Evolutionary conservation across 2,113 vertebrate species (phyloP).

Genomic region (Malurus melanocephalus): DNA sequence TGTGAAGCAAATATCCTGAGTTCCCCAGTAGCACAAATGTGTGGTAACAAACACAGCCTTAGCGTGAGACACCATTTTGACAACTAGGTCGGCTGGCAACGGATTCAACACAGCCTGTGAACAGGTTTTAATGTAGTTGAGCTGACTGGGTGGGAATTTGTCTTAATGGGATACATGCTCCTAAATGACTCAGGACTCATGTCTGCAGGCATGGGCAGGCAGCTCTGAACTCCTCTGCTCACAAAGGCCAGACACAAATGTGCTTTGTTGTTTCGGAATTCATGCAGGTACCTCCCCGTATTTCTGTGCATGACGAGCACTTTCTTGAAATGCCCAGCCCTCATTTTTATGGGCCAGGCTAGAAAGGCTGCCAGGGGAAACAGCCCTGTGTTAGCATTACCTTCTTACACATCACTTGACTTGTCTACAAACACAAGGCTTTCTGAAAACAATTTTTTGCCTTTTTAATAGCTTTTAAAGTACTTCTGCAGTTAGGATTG

Average conservation of each 20-base stretch:
- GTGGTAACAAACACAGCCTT: background rate
- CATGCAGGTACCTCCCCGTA: background rate
- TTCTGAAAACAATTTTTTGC: background rate
- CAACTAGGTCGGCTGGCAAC: background rate
- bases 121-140: background rate
- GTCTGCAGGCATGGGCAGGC: background rate
- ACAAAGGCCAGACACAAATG: background rate
- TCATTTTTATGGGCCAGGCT: background rate
- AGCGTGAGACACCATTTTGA: background rate
- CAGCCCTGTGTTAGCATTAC: background rate
- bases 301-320: background rate
- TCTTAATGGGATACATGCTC: background rate
- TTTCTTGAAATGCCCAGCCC: background rate
- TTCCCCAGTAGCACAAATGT: background rate
- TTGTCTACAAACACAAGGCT: background rate
- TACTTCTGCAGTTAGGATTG: background rate
- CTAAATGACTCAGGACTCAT: background rate
- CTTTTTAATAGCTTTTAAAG: background rate
- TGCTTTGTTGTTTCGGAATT: accelerated
- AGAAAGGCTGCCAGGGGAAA: background rate
- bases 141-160: background rate
- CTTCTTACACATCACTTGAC: background rate
- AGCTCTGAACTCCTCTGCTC: background rate
- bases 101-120: background rate
- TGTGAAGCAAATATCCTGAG: background rate